Evolutionary conservation across 2,888 invertebrate species (phyloP).

Genomic region (Synanthedon myopaeformis): DNA sequence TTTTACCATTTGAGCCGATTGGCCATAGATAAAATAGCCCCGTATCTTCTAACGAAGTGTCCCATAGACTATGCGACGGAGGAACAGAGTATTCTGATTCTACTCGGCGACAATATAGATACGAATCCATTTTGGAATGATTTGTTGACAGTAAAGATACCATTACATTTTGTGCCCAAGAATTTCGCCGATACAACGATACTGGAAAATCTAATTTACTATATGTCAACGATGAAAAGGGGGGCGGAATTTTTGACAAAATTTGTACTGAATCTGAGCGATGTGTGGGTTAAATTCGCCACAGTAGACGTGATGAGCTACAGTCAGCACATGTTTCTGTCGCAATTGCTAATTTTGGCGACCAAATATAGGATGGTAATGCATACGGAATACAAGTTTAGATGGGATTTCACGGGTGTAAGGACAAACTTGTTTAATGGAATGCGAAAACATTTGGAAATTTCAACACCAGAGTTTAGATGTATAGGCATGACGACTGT

Average conservation of each 20-base stretch:
- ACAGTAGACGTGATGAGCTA: conserved; percentile 72
- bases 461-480: conserved; percentile 70
- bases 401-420: conserved; percentile 40
- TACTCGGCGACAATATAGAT: conserved; percentile 65
- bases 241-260: conserved; percentile 31
- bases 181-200: conserved; percentile 68
- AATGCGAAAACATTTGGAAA: conserved; percentile 77
- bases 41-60: conserved; percentile 66
- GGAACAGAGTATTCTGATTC: conserved; percentile 46
- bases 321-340: conserved; percentile 78
- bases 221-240: conserved; percentile 57
- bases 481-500: conserved; percentile 81
- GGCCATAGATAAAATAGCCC: conserved; percentile 70
- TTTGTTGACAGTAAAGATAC: conserved; percentile 58
- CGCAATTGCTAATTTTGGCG: conserved; percentile 73
- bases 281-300: conserved; percentile 77
- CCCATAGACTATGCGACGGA: conserved; percentile 46
- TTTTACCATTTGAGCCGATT: conserved; percentile 68
- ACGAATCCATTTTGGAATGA: conserved; percentile 74
- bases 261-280: conserved; percentile 67
- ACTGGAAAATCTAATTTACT: conserved; percentile 72
- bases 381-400: conserved; percentile 25
- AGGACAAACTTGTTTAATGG: conserved; percentile 72
- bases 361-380: conserved; percentile 57
- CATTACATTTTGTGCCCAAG: conserved; percentile 59